These are phyloP conservation scores for Chaetodon auriga DNA, from an alignment of 2,113 vertebrate genomes.

Conservation along the genomic window DNA sequence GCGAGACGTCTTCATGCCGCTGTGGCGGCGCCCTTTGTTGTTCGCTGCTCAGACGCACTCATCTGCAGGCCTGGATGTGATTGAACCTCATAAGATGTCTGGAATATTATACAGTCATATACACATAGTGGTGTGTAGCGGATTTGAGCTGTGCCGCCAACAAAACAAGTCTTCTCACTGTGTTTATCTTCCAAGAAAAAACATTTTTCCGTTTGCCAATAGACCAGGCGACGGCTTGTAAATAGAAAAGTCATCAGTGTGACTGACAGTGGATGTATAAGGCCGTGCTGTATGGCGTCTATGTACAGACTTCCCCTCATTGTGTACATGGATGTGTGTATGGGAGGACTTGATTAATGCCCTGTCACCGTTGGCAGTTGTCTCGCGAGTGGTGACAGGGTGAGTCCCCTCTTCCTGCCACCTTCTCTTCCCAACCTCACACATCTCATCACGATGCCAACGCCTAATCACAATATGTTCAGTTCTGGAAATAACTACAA, in stretches of 20 bases:
- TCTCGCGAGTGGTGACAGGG: slow-evolving; percentile 43
- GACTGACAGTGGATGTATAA: slow-evolving; percentile 47
- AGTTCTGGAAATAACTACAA: slow-evolving; percentile 54
- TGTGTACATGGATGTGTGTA: slow-evolving; percentile 19
- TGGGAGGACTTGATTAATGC: slow-evolving; percentile 70
- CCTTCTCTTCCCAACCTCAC: slow-evolving; percentile 45
- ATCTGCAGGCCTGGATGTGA: slow-evolving; percentile 34
- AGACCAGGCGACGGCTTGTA: slow-evolving; percentile 36
- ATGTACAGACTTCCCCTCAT: slow-evolving; percentile 32
- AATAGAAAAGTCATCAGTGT: slow-evolving; percentile 48
- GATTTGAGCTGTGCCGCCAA: slow-evolving; percentile 33
- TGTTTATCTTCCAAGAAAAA: slow-evolving; percentile 42
- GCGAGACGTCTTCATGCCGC: slow-evolving; percentile 17
- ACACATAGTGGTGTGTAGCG: not conserved
- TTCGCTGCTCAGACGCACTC: slow-evolving; percentile 33
- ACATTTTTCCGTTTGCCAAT: slow-evolving; percentile 41
- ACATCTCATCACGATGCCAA: slow-evolving; percentile 51
- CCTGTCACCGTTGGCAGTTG: slow-evolving; percentile 61
- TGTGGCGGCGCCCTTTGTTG: slow-evolving; percentile 2
- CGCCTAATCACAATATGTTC: slow-evolving; percentile 67
- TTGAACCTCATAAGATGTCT: slow-evolving; percentile 31
- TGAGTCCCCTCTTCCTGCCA: slow-evolving; percentile 42
- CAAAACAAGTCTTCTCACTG: slow-evolving; percentile 29
- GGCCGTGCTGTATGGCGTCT: slow-evolving; percentile 15
- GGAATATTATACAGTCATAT: slow-evolving; percentile 14